Evolutionary conservation across 2,797 vertebrate genomes (phyloP).

Genomic region (Diceros bicornis): DNA sequence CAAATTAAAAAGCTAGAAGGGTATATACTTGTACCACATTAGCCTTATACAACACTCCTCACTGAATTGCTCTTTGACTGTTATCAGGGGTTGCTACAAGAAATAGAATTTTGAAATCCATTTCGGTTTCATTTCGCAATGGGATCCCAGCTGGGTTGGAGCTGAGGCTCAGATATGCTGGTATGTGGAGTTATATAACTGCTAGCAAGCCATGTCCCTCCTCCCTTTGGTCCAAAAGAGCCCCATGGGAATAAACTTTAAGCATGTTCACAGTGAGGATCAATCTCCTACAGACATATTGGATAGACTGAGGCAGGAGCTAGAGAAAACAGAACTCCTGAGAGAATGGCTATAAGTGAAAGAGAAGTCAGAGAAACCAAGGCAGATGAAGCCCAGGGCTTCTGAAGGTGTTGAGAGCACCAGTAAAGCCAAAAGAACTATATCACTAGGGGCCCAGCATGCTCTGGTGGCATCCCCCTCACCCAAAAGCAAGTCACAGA

Average conservation of each 20-base stretch:
- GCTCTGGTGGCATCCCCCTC: too few relatives aligned
- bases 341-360: slow-evolving; percentile 1
- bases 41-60: not conserved
- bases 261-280: slow-evolving; percentile 26
- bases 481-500: not conserved
- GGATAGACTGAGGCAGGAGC: not conserved
- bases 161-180: not conserved
- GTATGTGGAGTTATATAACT: not conserved
- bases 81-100: slow-evolving; percentile 2
- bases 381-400: not conserved
- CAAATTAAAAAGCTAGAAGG: slow-evolving; percentile 31
- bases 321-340: slow-evolving; percentile 48
- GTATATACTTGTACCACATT: not conserved
- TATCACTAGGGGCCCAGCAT: not conserved
- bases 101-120: slow-evolving; percentile 51
- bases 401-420: not conserved
- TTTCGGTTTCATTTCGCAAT: not conserved
- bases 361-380: not conserved
- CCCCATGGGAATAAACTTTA: not conserved
- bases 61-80: not conserved
- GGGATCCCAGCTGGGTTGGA: not conserved
- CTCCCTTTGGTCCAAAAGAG: slow-evolving; percentile 20
- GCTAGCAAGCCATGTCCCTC: not conserved
- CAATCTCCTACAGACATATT: slow-evolving; percentile 10
- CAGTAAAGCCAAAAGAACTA: not conserved